Evolutionary conservation across 2,113 vertebrate genomes (phyloP).

Genomic region (Xenopus borealis): DNA sequence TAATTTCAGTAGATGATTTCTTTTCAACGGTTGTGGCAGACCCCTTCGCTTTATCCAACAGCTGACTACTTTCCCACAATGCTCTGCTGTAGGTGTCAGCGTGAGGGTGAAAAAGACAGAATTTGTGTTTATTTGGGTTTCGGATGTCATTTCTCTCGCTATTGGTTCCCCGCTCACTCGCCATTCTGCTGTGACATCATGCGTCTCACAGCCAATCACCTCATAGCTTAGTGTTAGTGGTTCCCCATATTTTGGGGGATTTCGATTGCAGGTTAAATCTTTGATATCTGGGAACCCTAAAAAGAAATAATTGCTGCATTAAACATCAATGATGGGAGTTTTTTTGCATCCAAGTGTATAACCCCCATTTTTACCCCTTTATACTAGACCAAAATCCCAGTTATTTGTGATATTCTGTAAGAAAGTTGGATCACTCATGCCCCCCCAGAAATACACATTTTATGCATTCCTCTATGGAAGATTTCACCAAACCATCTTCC

Average conservation of each 20-base stretch:
- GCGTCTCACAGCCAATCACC: background rate
- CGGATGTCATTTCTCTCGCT: background rate
- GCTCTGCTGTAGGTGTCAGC: slow-evolving; percentile 3
- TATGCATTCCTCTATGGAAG: no score
- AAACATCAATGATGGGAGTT: no score
- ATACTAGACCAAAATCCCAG: no score
- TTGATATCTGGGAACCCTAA: background rate
- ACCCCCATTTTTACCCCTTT: no score
- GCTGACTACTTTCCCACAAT: background rate
- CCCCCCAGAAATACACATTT: no score
- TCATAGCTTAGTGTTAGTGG: slow-evolving; percentile 8
- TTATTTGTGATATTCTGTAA: no score
- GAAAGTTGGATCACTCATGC: no score
- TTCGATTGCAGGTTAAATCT: background rate
- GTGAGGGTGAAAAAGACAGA: background rate
- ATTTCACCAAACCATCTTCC: no score
- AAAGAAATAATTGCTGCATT: no score
- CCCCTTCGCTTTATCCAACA: background rate
- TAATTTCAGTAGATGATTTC: background rate
- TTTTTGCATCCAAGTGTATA: no score
- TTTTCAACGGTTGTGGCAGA: background rate
- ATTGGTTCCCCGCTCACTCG: background rate
- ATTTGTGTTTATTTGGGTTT: background rate
- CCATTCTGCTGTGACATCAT: background rate
- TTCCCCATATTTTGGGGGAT: background rate